Percentiles rank a stretch among this genome's conserved stretches.
Evolutionary conservation across 2,113 vertebrate species (phyloP).

Genomic region (Seriola quinqueradiata): DNA sequence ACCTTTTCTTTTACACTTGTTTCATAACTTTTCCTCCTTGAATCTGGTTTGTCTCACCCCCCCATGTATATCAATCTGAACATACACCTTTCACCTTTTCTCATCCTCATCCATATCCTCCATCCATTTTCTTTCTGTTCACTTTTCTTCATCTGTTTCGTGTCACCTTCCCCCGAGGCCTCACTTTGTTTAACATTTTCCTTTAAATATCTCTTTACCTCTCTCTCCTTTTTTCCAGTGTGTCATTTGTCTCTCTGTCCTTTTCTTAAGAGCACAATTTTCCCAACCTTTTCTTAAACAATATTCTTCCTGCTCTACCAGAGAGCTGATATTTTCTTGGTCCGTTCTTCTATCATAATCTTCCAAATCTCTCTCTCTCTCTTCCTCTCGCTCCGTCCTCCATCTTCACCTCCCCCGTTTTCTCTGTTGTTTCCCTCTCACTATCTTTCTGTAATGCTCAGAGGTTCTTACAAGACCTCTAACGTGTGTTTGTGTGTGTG

Average conservation of each 20-base stretch:
- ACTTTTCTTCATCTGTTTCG: conserved; percentile 49
- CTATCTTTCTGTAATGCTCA: conserved; percentile 33
- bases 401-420: neutral
- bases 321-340: conserved; percentile 7
- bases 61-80: conserved; percentile 2
- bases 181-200: conserved; percentile 58
- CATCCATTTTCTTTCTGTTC: neutral
- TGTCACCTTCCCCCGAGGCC: conserved; percentile 34
- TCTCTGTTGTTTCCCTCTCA: conserved; percentile 10
- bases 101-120: neutral
- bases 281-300: neutral
- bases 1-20: neutral
- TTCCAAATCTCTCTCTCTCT: conserved; percentile 26
- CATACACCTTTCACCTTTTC: conserved; percentile 16
- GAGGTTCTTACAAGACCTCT: conserved; percentile 30
- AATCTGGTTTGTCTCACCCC: conserved; percentile 40
- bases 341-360: neutral
- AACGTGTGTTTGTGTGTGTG: neutral
- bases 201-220: conserved; percentile 26
- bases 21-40: neutral
- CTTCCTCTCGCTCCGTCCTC: neutral
- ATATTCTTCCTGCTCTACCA: conserved; percentile 15
- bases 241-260: conserved; percentile 19
- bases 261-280: neutral
- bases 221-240: neutral